These are phyloP conservation scores for Gavialis gangeticus DNA, from an alignment of 2,113 vertebrate species.

Conservation along the genomic window DNA sequence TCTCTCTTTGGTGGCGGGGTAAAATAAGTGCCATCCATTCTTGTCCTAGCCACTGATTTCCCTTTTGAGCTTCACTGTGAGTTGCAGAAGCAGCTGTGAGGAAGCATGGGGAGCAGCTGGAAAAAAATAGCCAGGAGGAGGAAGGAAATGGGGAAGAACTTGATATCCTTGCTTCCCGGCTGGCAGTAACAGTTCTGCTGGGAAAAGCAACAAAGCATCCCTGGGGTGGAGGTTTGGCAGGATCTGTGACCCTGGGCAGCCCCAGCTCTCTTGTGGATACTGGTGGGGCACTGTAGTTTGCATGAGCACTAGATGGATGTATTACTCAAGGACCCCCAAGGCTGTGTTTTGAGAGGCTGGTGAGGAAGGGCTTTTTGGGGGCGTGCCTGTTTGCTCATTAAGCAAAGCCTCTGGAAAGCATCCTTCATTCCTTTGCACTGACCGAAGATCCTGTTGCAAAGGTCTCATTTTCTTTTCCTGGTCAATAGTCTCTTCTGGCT, in stretches of 20 bases:
- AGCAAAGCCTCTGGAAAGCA: neutral
- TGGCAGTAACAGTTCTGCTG: neutral
- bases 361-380: neutral
- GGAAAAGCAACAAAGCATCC: neutral
- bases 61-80: too few species aligned
- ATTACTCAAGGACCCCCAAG: neutral
- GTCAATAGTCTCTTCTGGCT: neutral
- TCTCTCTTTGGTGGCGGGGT: too few species aligned
- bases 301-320: neutral
- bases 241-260: neutral
- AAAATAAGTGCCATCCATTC: too few species aligned
- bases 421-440: neutral
- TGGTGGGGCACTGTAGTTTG: neutral
- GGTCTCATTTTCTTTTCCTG: neutral
- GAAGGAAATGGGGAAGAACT: neutral
- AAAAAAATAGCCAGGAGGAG: neutral
- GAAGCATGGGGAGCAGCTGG: neutral
- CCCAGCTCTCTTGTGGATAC: neutral
- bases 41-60: too few species aligned
- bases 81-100: neutral
- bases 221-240: neutral
- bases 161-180: accelerated
- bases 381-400: neutral
- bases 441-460: neutral
- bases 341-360: neutral